phyloP scores from a whole-genome alignment of 2,797 vertebrate genomes.

The Lemur catta region DNA sequence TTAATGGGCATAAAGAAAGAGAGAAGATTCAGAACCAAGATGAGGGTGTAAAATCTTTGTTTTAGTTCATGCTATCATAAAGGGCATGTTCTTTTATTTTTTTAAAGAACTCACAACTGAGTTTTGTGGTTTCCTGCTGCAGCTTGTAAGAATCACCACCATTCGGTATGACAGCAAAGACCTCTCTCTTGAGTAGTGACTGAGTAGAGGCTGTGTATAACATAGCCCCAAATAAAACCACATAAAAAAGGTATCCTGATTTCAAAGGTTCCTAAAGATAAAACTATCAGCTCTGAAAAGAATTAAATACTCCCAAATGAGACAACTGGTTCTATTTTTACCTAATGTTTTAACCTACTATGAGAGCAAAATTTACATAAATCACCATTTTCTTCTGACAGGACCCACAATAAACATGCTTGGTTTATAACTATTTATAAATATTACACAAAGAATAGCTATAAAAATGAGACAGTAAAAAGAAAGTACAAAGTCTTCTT shows the following conservation, averaged over 20 bases:
- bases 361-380: neutral
- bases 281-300: neutral
- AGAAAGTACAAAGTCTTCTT: neutral
- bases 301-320: neutral
- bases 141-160: neutral
- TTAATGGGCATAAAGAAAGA: neutral
- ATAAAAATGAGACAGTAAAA: neutral
- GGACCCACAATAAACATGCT: neutral
- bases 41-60: neutral
- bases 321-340: neutral
- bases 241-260: neutral
- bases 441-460: neutral
- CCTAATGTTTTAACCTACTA: neutral
- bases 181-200: neutral
- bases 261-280: neutral
- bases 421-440: neutral
- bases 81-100: neutral
- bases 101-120: neutral
- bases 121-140: neutral
- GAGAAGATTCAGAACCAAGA: neutral
- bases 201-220: neutral
- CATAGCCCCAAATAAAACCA: neutral
- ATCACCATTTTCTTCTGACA: conserved; percentile 16
- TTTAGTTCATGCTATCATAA: neutral
- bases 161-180: neutral